phyloP scores from a whole-genome alignment of 2,888 invertebrate species.

The Drosophila neotestacea region DNA sequence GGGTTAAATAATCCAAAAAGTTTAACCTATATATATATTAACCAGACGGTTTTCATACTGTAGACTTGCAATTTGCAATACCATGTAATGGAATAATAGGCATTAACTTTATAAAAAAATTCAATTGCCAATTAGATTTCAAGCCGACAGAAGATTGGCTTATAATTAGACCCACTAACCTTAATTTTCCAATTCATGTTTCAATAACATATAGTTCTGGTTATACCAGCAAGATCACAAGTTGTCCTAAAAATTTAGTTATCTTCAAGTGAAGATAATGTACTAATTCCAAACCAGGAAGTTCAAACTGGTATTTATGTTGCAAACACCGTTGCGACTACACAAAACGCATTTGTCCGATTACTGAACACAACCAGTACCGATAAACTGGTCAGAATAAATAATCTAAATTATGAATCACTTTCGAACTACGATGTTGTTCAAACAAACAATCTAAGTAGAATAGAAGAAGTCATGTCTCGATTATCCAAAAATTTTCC shows the following conservation, averaged over 20 bases:
- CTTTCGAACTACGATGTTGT: background rate
- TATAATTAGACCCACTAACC: background rate
- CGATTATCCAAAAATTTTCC: constrained; percentile 8
- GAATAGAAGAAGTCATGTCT: constrained; percentile 2
- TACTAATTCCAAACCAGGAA: background rate
- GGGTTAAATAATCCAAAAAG: constrained; percentile 1
- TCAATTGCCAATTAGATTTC: too few species aligned
- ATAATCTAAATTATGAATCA: too few species aligned
- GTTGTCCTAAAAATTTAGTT: constrained; percentile 1
- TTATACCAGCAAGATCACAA: constrained; percentile 23
- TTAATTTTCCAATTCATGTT: constrained; percentile 3
- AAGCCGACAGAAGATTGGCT: too few species aligned
- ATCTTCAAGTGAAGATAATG: background rate
- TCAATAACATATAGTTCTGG: background rate
- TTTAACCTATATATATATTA: background rate
- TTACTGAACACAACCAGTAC: too few species aligned
- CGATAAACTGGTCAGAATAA: too few species aligned
- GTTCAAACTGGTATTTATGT: too few species aligned
- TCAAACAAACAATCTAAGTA: background rate
- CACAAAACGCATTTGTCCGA: too few species aligned
- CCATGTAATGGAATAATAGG: constrained; percentile 7
- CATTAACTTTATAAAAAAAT: too few species aligned
- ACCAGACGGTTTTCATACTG: background rate
- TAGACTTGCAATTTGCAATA: background rate
- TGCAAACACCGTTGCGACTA: too few species aligned